Evolutionary conservation across 92 coral and sea anemone genomes (phyloP).

Genomic region (Pocillopora meandrina): DNA sequence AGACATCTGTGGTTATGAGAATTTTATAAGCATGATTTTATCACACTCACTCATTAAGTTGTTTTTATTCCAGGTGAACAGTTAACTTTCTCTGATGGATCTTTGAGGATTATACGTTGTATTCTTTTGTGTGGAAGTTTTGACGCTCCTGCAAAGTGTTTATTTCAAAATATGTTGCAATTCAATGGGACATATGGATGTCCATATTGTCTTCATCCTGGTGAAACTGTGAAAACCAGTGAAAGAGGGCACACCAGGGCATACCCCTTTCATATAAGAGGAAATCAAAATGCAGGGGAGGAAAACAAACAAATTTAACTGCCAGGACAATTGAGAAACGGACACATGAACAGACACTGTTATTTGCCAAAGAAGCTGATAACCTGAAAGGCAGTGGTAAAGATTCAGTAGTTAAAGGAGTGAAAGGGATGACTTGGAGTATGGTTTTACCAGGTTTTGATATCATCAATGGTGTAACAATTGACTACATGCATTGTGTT

Average conservation of each 20-base stretch:
- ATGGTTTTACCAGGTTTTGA: no score
- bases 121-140: constrained; percentile 57
- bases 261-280: constrained; percentile 57
- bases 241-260: constrained; percentile 50
- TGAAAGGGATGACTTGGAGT: no score
- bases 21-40: no score
- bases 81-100: constrained; percentile 20
- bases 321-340: constrained; percentile 34
- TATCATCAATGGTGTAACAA: no score
- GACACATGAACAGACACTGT: constrained; percentile 30
- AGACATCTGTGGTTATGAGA: not conserved
- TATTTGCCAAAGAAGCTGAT: no score
- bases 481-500: no score
- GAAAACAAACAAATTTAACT: constrained; percentile 20
- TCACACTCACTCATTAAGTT: not conserved
- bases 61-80: constrained; percentile 29
- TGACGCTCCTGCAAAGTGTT: constrained; percentile 78
- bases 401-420: no score
- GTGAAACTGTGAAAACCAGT: constrained; percentile 62
- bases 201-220: constrained; percentile 61
- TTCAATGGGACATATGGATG: constrained; percentile 73
- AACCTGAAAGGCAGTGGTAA: no score
- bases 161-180: constrained; percentile 54
- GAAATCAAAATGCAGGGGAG: constrained; percentile 29
- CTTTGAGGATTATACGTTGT: constrained; percentile 33